Evolutionary conservation across 2,113 vertebrate species (phyloP).

Genomic region (Antennarius striatus): DNA sequence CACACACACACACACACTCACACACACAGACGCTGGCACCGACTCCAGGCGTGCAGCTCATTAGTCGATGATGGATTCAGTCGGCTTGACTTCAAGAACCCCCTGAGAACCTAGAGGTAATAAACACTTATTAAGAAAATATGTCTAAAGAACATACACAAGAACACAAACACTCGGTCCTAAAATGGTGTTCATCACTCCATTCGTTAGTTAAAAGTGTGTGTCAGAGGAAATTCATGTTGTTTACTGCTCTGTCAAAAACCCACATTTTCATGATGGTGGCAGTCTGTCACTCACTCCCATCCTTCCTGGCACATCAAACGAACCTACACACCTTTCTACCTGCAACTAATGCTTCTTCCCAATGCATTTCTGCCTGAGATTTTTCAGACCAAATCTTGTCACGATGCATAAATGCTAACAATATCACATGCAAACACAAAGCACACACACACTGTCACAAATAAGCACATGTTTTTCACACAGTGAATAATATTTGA

Average conservation of each 20-base stretch:
- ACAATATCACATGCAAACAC: not conserved
- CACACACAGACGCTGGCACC: conserved; percentile 14
- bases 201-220: conserved; percentile 38
- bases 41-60: conserved; percentile 37
- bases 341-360: not conserved
- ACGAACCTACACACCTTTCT: not conserved
- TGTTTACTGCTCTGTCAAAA: conserved; percentile 29
- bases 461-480: conserved; percentile 3
- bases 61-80: conserved; percentile 63
- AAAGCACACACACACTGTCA: not conserved
- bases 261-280: not conserved
- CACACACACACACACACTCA: conserved; percentile 6
- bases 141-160: conserved; percentile 6
- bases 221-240: conserved; percentile 34
- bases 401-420: not conserved
- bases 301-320: not conserved
- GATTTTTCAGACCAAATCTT: conserved; percentile 23
- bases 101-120: conserved; percentile 45
- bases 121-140: conserved; percentile 30
- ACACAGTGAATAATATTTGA: conserved; percentile 1
- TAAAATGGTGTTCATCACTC: conserved; percentile 18
- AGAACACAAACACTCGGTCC: not conserved
- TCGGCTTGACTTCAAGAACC: conserved; percentile 46
- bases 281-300: not conserved
- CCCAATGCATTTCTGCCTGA: not conserved